phyloP scores from a whole-genome alignment of 2,797 vertebrate genomes.

The Erithacus rubecula region DNA sequence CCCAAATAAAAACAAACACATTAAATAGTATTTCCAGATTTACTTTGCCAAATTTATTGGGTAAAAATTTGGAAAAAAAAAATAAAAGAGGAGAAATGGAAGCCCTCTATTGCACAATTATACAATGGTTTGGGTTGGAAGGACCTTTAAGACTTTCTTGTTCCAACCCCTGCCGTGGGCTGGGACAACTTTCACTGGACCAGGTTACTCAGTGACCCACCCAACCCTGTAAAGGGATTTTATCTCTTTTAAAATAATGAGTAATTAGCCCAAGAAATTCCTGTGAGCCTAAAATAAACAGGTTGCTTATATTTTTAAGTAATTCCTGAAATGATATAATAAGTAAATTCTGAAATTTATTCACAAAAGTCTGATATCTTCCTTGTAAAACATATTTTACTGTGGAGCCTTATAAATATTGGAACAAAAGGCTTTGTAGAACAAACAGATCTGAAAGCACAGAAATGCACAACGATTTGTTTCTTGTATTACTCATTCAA shows the following conservation, averaged over 20 bases:
- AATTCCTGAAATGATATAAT: not conserved
- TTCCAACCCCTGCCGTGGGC: not conserved
- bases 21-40: not conserved
- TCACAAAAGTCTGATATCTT: not conserved
- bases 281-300: not conserved
- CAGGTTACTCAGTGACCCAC: not conserved
- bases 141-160: not conserved
- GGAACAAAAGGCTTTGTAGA: conserved; percentile 45
- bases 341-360: not conserved
- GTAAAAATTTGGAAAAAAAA: not conserved
- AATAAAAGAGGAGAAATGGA: not conserved
- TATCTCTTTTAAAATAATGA: not conserved
- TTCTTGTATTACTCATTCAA: not conserved
- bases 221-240: not conserved
- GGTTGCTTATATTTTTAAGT: not conserved
- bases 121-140: not conserved
- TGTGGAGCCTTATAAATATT: conserved; percentile 30
- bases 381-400: conserved; percentile 21
- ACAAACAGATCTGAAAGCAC: conserved; percentile 38
- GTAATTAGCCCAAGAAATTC: not conserved
- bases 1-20: not conserved
- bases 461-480: conserved; percentile 11
- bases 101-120: not conserved
- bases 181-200: not conserved
- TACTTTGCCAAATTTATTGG: not conserved